Base-by-base conservation (phyloP, 2,888 invertebrate species). In the Oscheius sp. region DNA sequence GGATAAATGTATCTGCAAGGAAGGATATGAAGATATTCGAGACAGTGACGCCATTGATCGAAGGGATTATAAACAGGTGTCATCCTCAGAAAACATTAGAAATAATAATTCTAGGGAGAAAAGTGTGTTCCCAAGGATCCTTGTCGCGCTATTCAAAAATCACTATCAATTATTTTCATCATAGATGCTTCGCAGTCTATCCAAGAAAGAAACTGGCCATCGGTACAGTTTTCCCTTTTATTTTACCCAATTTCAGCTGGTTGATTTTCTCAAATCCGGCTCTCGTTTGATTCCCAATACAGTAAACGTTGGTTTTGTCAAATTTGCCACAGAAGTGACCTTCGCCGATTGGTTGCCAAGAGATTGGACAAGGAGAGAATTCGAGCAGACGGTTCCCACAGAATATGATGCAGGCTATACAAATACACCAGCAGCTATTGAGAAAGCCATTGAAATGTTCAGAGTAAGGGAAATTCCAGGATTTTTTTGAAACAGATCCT, bases 111-210 rank as follows among this genome's bases (percentile, higher is more conserved):
- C 27, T 27, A 58, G 58, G 58, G 58, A 2, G 29, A 58, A 27
- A 23, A 27, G 3, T 27, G 58, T 12, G 27, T 58, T n/a, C 2
- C 29, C 1, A 58, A 29, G 27, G 58, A 58, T 27, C 58, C 58
- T n/a, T 58, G 58, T 1, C 25, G 29, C 16, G 5, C 16, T 5
- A 2, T 49, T 5, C 2, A 49, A 3, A 49, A 58, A 13, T 58
- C 29, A 1, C 7, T 58, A 7, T 25, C 68, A 9, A 25, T 68
- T 3, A 53, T 68, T 1, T 68, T 68, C 21, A 49, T 35, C 23
- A 35, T 68, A 23, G 68, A 68, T 49, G 18, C 68, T 35, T 68
- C 68, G n/a, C 16, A 25, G 12, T 68, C 68, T 1, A 68, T 68
- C 21, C 52, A 52, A 29, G 68, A 68, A n/a, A 35, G n/a, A 12